A percentile compares a stretch with the other conserved stretches of the same genome.
phyloP scores from a whole-genome alignment of 2,113 vertebrate genomes.

The Indicator indicator region DNA sequence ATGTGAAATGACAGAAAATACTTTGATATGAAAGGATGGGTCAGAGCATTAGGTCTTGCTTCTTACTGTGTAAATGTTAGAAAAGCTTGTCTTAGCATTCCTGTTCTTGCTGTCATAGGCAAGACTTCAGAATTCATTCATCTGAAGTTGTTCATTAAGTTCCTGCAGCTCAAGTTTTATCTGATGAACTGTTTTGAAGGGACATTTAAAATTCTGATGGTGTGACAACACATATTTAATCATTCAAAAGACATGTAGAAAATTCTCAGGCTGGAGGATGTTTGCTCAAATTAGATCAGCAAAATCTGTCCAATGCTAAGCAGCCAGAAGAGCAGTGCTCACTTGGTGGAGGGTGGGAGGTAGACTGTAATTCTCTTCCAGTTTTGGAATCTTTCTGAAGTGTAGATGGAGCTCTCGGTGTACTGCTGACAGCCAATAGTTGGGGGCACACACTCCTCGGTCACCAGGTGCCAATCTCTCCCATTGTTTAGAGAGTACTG shows the following conservation, averaged over 20 bases:
- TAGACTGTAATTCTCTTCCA: constrained; percentile 95
- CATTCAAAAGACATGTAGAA: constrained; percentile 49
- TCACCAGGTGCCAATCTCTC: constrained; percentile 92
- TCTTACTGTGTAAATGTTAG: not conserved
- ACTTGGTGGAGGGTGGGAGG: constrained; percentile 84
- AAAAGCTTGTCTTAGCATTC: constrained; percentile 4
- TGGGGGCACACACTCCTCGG: constrained; percentile 94
- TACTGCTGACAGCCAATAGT: constrained; percentile 93
- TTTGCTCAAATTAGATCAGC: constrained; percentile 66
- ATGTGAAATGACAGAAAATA: not conserved
- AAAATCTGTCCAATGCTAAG: constrained; percentile 41
- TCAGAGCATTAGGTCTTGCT: not conserved
- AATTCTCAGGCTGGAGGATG: constrained; percentile 29
- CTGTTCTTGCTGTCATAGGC: not conserved
- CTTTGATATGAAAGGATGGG: not conserved
- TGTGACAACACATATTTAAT: constrained; percentile 44
- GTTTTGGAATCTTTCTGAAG: constrained; percentile 90
- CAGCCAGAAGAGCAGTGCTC: constrained; percentile 56
- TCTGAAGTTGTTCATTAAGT: not conserved
- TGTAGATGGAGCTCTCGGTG: constrained; percentile 91
- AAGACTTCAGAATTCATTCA: not conserved
- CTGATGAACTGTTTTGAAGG: constrained; percentile 30
- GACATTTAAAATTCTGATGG: constrained; percentile 19
- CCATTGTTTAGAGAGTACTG: constrained; percentile 94
- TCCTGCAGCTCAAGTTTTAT: not conserved